Conservation (phyloP, 2,113 vertebrate genomes). For the Stigmatopora argus region DNA sequence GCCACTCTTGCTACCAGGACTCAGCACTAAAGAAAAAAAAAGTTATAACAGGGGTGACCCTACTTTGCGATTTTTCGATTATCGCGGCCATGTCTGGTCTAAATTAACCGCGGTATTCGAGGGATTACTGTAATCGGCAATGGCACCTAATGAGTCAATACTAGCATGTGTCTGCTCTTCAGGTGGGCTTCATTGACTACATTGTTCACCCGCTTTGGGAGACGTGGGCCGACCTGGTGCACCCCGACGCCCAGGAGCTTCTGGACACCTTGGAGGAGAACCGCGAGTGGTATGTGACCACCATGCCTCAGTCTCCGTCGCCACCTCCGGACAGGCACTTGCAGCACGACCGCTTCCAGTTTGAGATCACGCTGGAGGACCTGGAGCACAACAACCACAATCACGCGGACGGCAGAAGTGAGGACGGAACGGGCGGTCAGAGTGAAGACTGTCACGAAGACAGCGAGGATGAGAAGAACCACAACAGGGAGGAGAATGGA, state of each 20-base stretch:
- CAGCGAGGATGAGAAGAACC: slow-evolving; percentile 43
- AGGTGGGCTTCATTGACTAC: slow-evolving; percentile 87
- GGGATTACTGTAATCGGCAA: too few relatives aligned
- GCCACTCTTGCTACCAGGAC: too few relatives aligned
- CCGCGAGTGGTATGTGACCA: slow-evolving; percentile 87
- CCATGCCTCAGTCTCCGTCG: slow-evolving; percentile 79
- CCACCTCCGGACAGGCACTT: slow-evolving; percentile 57
- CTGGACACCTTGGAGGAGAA: slow-evolving; percentile 89
- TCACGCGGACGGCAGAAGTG: slow-evolving; percentile 33
- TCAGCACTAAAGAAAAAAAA: too few relatives aligned
- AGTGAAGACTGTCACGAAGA: background rate
- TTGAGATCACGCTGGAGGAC: slow-evolving; percentile 75
- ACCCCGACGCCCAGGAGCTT: slow-evolving; percentile 84
- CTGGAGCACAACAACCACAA: slow-evolving; percentile 70
- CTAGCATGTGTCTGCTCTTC: background rate
- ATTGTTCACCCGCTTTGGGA: slow-evolving; percentile 89
- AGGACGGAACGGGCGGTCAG: background rate
- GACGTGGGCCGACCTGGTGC: slow-evolving; percentile 85
- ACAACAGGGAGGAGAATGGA: slow-evolving; percentile 54
- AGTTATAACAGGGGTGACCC: too few relatives aligned
- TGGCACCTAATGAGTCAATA: too few relatives aligned
- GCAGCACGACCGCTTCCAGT: slow-evolving; percentile 76
- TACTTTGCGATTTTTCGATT: too few relatives aligned
- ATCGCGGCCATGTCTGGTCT: too few relatives aligned
- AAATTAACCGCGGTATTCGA: too few relatives aligned